Conservation (phyloP, 2,797 vertebrate genomes). For the Gadopsis bispinosus region DNA sequence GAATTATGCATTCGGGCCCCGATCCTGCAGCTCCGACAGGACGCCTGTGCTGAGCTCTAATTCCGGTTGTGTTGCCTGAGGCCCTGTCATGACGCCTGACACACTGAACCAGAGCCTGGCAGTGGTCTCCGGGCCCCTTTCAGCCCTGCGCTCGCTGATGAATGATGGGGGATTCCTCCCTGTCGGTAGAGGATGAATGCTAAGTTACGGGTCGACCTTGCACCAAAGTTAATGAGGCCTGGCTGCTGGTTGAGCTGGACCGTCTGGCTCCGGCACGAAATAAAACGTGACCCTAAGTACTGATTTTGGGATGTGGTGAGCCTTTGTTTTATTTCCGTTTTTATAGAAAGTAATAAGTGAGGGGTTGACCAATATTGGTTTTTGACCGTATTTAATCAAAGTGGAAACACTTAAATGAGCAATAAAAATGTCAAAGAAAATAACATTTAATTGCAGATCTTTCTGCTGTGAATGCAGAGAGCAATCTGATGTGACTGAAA, state of each 20-base stretch:
- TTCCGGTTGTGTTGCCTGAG: constrained; percentile 41
- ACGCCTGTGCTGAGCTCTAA: constrained; percentile 41
- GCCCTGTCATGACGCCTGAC: constrained; percentile 23
- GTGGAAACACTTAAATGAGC: too few relatives aligned
- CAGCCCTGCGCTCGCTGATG: constrained; percentile 28
- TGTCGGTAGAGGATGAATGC: constrained; percentile 24
- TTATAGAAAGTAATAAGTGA: background rate
- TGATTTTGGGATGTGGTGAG: background rate
- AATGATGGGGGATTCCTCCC: constrained; percentile 43
- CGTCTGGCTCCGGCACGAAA: background rate
- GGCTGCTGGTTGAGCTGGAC: background rate
- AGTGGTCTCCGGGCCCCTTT: constrained; percentile 19
- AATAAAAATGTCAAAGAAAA: background rate
- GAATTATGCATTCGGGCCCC: constrained; percentile 21
- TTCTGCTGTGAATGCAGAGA: background rate
- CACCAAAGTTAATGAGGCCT: constrained; percentile 64
- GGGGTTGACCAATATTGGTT: background rate
- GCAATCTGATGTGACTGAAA: background rate
- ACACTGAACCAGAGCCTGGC: background rate
- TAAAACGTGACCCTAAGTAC: background rate
- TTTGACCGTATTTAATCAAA: too few relatives aligned
- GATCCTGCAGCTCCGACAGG: constrained; percentile 27
- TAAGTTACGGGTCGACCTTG: constrained; percentile 58
- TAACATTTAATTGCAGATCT: background rate
- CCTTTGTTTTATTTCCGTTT: too few relatives aligned